phyloP scores from a whole-genome alignment of 2,113 vertebrate species.

The Trichomycterus rosablanca region DNA sequence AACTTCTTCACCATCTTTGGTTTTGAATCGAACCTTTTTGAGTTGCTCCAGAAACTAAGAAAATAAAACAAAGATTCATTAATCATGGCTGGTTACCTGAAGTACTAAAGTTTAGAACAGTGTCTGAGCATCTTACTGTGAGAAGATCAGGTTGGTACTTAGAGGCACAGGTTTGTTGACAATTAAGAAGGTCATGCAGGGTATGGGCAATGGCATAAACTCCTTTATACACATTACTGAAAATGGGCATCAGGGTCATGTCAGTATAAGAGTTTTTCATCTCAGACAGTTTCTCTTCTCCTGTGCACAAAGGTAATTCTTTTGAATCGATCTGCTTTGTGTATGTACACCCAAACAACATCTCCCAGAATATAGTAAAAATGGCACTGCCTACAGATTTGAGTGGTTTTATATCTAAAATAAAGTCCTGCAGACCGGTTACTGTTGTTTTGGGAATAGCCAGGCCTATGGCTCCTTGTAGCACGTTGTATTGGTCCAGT shows the following conservation, averaged over 20 bases:
- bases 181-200: slow-evolving; percentile 40
- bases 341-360: slow-evolving; percentile 42
- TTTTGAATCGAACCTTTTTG: slow-evolving; percentile 58
- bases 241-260: slow-evolving; percentile 45
- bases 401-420: slow-evolving; percentile 53
- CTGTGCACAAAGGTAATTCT: slow-evolving; percentile 30
- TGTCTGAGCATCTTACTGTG: slow-evolving; percentile 27
- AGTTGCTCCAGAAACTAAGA: slow-evolving; percentile 60
- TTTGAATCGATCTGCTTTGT: slow-evolving; percentile 3
- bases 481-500: slow-evolving; percentile 48
- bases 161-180: slow-evolving; percentile 11
- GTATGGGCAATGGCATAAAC: slow-evolving; percentile 47
- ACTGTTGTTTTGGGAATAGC: slow-evolving; percentile 60
- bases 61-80: neutral
- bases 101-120: neutral
- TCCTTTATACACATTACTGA: slow-evolving; percentile 48
- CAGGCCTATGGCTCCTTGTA: slow-evolving; percentile 64
- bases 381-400: slow-evolving; percentile 22
- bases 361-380: slow-evolving; percentile 51
- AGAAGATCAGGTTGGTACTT: slow-evolving; percentile 25
- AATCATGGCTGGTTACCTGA: no score
- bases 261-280: slow-evolving; percentile 49
- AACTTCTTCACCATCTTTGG: slow-evolving; percentile 53
- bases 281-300: slow-evolving; percentile 39
- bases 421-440: slow-evolving; percentile 58